These are phyloP conservation scores for Percopsis omiscomaycus DNA, from an alignment of 2,797 vertebrate genomes.

Conservation along the genomic window DNA sequence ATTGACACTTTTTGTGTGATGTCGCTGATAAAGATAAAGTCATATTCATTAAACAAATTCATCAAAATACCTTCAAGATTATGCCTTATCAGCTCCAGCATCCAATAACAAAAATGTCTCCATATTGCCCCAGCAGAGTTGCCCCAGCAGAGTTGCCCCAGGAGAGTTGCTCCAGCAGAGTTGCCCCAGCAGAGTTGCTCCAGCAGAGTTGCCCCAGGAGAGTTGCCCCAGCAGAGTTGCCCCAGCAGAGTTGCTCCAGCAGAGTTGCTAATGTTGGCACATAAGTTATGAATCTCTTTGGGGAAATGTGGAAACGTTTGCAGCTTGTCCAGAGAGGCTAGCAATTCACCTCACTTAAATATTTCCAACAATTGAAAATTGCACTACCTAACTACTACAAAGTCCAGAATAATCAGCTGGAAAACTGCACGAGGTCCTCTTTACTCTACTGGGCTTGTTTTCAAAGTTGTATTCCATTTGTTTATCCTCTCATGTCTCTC, in stretches of 20 bases:
- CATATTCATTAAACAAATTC: neutral
- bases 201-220: no score
- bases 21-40: neutral
- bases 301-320: constrained; percentile 38
- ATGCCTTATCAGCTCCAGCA: constrained; percentile 22
- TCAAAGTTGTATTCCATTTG: constrained; percentile 41
- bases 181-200: neutral
- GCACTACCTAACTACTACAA: constrained; percentile 15
- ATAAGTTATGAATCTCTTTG: constrained; percentile 14
- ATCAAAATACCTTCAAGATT: constrained; percentile 31
- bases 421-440: constrained; percentile 23
- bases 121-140: constrained; percentile 7
- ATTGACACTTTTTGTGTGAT: neutral
- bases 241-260: no score
- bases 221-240: neutral
- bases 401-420: constrained; percentile 47
- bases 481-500: constrained; percentile 36
- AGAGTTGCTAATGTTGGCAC: constrained; percentile 8
- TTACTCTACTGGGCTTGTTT: constrained; percentile 32
- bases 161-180: neutral
- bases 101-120: constrained; percentile 11
- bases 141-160: no score
- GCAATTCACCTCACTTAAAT: constrained; percentile 37
- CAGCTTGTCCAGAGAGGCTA: constrained; percentile 30
- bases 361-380: constrained; percentile 37